Conservation (phyloP, 2,113 vertebrate genomes). For the Halichoerus grypus region DNA sequence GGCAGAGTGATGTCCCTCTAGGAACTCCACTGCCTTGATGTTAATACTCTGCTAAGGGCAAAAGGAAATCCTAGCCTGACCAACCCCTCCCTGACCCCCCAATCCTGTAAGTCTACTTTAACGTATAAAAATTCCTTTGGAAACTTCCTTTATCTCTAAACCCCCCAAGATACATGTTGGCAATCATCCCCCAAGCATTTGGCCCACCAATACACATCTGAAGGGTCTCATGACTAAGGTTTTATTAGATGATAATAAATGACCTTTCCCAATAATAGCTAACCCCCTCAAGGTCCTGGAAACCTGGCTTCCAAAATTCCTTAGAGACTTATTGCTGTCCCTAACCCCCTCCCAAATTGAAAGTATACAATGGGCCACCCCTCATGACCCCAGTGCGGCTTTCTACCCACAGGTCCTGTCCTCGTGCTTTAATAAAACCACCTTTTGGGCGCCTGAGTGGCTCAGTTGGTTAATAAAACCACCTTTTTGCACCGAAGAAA, state of each 20-base stretch:
- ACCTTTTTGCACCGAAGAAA: not conserved
- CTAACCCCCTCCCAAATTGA: not conserved
- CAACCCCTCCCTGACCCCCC: not conserved
- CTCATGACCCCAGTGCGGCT: not conserved
- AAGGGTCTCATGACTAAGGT: not conserved
- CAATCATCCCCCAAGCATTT: too few species aligned
- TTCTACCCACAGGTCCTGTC: not conserved
- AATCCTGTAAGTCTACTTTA: not conserved
- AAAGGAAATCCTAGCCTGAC: not conserved
- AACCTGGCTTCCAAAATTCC: not conserved
- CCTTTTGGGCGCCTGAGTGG: too few species aligned
- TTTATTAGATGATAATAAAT: not conserved
- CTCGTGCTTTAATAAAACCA: not conserved
- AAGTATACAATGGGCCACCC: not conserved
- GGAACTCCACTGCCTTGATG: not conserved
- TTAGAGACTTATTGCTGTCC: not conserved
- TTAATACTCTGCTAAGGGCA: not conserved
- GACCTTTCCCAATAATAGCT: not conserved
- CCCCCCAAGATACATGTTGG: not conserved
- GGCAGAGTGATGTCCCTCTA: not conserved
- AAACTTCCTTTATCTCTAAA: not conserved
- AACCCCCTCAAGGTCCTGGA: not conserved
- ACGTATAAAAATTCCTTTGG: not conserved
- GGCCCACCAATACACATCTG: not conserved
- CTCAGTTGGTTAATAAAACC: too few species aligned